Percentiles rank a stretch among this genome's conserved stretches.
Conservation (phyloP, 35 echinoderm and acorn worm species). For the Anneissia japonica region DNA sequence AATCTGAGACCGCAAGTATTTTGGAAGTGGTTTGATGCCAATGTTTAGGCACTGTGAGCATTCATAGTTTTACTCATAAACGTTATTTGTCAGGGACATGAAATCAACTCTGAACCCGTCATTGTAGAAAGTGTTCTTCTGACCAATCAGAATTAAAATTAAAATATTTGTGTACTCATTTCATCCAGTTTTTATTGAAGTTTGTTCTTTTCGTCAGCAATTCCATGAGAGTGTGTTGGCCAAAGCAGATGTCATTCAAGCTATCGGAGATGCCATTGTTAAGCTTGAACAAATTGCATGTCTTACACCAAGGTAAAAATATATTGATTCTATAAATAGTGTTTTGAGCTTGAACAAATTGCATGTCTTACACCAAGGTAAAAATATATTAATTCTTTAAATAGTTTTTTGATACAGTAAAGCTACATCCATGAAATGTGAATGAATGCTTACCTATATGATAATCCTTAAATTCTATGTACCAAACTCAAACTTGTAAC, state of each 20-base stretch:
- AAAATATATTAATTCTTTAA: background rate
- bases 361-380: constrained; percentile 98
- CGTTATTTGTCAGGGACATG: no score
- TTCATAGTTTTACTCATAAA: no score
- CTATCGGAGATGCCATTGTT: constrained; percentile 82
- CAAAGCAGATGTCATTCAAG: constrained; percentile 98
- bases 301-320: constrained; percentile 92
- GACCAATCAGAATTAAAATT: background rate
- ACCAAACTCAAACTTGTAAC: no score
- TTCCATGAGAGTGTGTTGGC: constrained; percentile 92
- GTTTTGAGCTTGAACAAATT: constrained; percentile 66
- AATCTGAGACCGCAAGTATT: no score
- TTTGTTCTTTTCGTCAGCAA: constrained; percentile 48
- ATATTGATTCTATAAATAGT: background rate
- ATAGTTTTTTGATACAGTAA: background rate
- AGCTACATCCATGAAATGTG: no score
- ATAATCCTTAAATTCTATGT: no score
- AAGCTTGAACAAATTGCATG: constrained; percentile 93
- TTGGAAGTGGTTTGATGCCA: no score
- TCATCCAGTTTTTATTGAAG: background rate
- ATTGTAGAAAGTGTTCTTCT: no score
- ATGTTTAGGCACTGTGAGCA: no score
- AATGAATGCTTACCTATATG: no score
- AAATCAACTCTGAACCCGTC: no score
- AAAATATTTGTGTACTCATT: background rate